phyloP scores from a whole-genome alignment of 2,113 vertebrate species.

The Daubentonia madagascariensis region DNA sequence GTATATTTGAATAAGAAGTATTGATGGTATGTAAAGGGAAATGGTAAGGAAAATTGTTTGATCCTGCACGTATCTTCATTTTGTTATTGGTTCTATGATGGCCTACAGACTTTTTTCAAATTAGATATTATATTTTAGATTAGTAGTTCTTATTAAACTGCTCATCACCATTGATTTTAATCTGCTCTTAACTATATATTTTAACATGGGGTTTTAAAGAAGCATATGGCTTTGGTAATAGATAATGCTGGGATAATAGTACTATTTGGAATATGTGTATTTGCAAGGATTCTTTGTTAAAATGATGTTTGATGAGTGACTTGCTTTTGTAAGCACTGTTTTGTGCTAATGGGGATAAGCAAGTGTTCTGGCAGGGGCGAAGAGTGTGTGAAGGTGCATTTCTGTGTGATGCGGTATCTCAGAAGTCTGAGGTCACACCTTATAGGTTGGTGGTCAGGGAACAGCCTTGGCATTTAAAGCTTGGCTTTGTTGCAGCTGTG shows the following conservation, averaged over 20 bases:
- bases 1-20: not conserved
- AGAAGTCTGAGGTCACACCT: not conserved
- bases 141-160: not conserved
- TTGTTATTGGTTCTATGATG: not conserved
- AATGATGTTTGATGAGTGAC: not conserved
- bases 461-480: not conserved
- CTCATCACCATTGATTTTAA: not conserved
- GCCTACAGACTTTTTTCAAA: not conserved
- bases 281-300: not conserved
- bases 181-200: not conserved
- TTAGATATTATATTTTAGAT: not conserved
- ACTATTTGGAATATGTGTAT: not conserved
- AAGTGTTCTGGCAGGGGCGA: not conserved
- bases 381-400: not conserved
- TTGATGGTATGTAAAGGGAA: not conserved
- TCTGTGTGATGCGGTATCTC: not conserved
- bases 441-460: not conserved
- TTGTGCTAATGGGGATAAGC: not conserved
- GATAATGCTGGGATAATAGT: not conserved
- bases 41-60: not conserved
- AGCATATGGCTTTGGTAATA: not conserved
- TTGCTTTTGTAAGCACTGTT: not conserved
- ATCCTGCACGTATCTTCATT: not conserved
- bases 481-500: not conserved
- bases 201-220: not conserved